These are phyloP conservation scores for Sander lucioperca DNA, from an alignment of 2,113 vertebrate species.

Conservation along the genomic window DNA sequence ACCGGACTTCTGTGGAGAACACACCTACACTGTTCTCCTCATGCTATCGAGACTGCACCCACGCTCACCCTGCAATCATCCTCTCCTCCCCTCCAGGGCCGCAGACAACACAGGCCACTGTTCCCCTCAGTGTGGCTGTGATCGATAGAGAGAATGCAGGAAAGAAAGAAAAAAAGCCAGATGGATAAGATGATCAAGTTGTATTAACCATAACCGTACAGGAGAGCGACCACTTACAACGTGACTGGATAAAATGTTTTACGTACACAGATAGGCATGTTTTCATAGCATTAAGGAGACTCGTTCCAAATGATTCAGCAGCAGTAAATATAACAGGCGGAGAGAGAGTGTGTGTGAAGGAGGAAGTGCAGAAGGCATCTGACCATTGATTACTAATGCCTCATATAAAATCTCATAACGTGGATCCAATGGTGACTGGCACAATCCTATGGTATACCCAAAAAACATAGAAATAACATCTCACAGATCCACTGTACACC, in stretches of 20 bases:
- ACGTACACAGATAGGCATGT: slow-evolving; percentile 34
- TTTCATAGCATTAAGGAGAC: slow-evolving; percentile 49
- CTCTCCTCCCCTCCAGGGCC: slow-evolving; percentile 30
- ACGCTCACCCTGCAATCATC: slow-evolving; percentile 48
- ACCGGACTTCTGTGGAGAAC: slow-evolving; percentile 33
- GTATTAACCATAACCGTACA: slow-evolving; percentile 54
- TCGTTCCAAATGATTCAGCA: slow-evolving; percentile 43
- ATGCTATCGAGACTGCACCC: slow-evolving; percentile 37
- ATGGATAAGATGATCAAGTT: slow-evolving; percentile 34
- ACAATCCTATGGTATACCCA: slow-evolving; percentile 27
- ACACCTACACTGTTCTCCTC: slow-evolving; percentile 40
- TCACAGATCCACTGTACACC: slow-evolving; percentile 60
- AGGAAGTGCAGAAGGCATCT: slow-evolving; percentile 54
- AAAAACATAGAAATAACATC: slow-evolving; percentile 48
- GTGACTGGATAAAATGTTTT: slow-evolving; percentile 53
- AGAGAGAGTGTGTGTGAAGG: slow-evolving; percentile 43
- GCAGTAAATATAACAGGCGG: slow-evolving; percentile 32
- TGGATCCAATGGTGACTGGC: slow-evolving; percentile 46
- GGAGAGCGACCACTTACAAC: slow-evolving; percentile 54
- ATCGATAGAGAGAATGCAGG: slow-evolving; percentile 32
- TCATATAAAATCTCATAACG: slow-evolving; percentile 43
- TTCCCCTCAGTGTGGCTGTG: slow-evolving; percentile 29
- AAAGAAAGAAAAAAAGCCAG: slow-evolving; percentile 22
- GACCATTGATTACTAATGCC: slow-evolving; percentile 31
- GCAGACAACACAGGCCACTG: slow-evolving; percentile 35